Conservation (phyloP, 2,797 vertebrate genomes). For the Pelochelys cantorii region DNA sequence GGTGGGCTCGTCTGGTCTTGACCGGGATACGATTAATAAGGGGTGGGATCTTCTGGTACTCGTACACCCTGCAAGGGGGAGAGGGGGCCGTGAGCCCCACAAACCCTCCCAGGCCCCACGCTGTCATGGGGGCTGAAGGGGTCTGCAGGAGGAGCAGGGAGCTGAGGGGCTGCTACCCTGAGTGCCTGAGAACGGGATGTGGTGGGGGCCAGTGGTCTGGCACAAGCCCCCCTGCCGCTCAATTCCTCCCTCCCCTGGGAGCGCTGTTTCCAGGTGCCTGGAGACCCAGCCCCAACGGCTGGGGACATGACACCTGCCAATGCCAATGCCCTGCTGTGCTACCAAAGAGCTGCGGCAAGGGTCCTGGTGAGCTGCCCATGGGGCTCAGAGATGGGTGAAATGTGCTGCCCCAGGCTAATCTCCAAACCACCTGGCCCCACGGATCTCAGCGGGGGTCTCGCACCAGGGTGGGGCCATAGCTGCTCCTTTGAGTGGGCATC, state of each 20-base stretch:
- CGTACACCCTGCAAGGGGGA: constrained; percentile 38
- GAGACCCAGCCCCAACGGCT: no score
- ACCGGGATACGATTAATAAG: constrained; percentile 60
- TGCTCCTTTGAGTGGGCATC: neutral
- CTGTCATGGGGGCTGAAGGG: neutral
- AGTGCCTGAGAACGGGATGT: neutral
- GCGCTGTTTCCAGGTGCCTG: no score
- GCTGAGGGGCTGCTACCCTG: neutral
- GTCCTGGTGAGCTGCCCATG: neutral
- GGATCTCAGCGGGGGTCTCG: neutral
- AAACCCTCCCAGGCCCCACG: neutral
- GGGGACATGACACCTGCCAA: neutral
- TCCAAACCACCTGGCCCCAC: neutral
- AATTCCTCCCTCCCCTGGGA: neutral
- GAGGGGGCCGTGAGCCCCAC: rapidly evolving
- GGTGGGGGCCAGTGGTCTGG: neutral
- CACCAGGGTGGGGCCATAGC: no score
- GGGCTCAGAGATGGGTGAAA: neutral
- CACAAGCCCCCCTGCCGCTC: neutral
- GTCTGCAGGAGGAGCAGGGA: neutral
- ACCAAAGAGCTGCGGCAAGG: neutral
- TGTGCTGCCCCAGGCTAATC: neutral
- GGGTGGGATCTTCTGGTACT: constrained; percentile 70
- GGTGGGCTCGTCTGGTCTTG: constrained; percentile 43
- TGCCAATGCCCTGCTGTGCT: neutral